A percentile compares a stretch with the other conserved stretches of the same genome.
Evolutionary conservation across 2,888 invertebrate species (phyloP).

Genomic region (Empis livida): DNA sequence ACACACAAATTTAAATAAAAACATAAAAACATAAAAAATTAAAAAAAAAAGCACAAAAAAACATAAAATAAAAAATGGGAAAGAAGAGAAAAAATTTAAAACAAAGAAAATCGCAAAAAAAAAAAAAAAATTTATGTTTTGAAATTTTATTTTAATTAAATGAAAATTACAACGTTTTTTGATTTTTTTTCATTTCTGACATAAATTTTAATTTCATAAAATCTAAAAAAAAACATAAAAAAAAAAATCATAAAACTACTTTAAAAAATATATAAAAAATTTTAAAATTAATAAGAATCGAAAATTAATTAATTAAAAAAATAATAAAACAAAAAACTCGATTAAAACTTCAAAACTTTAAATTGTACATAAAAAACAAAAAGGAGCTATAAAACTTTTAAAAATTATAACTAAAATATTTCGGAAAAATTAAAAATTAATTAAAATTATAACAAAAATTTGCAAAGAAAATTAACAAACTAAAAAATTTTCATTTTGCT

Average conservation of each 20-base stretch:
- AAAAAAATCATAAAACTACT: neutral
- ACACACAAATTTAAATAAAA: too few relatives aligned
- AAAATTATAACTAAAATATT: too few relatives aligned
- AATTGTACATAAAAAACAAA: too few relatives aligned
- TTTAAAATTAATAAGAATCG: neutral
- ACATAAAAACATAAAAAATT: conserved; percentile 15
- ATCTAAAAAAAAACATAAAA: neutral
- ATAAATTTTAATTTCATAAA: neutral
- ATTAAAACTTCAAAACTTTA: too few relatives aligned
- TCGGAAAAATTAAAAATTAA: too few relatives aligned
- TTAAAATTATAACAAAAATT: too few relatives aligned
- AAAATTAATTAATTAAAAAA: neutral
- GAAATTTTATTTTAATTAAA: too few relatives aligned
- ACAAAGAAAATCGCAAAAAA: conserved; percentile 7
- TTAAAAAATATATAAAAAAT: neutral
- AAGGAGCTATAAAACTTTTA: too few relatives aligned
- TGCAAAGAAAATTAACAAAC: too few relatives aligned
- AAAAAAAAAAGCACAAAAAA: conserved; percentile 13
- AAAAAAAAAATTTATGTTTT: conserved; percentile 5
- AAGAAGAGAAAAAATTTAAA: conserved; percentile 13
- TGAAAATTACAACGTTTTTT: too few relatives aligned
- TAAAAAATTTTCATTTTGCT: neutral
- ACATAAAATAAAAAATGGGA: neutral
- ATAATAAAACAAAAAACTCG: too few relatives aligned
- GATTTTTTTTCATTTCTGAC: too few relatives aligned